Base-by-base conservation (phyloP, 1,140 invertebrate genomes). In the Drosophila guanche region DNA sequence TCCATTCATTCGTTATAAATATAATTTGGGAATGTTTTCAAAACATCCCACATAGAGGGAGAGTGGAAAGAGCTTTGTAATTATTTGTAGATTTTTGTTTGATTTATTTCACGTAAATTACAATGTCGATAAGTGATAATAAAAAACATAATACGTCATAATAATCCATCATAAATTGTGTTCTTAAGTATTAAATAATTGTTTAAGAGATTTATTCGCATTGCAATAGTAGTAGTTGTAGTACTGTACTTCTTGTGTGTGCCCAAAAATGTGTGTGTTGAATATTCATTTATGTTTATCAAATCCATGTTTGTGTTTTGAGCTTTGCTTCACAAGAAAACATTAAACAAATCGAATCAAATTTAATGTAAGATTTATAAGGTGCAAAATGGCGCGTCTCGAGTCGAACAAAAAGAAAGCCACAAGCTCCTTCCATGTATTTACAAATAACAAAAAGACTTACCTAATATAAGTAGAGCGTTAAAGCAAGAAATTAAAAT, bases 151-250 rank as follows among this genome's bases (percentile, higher is more conserved):
- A 85, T 86, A 85, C 74, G 77, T 77, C 59, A 80, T 84, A 76
- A 78, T 84, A 57, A 76, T 86, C 61, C 61, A 76, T 86, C 66
- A 85, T 79, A 67, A 71, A 78, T 84, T 84, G 56, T 80, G 73
- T 52, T 62, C 81, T 85, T 86, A 85, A 85, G 60, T 86, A 85
- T 86, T 86, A 85, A 81, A 86, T 85, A 85, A 86, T 86, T 86
- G 61, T 77, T 76, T 73, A 77, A 85, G 77, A 85, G 76, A 80
- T 86, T 85, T 80, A 63, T 66, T 86, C 62, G 72, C 73, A 76
- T 61, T 79, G 60, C 51, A 68, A 68, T 68, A 41, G 65, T 68
- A 68, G 33, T 68, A 41, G 65, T 68, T 68, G 33, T 68, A 1
- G 25, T 27, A 37, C 33, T 37, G 33, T 37, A 37, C 33, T 37